Base-by-base conservation (phyloP, 2,797 vertebrate genomes). In the Acipenser transmontanus region DNA sequence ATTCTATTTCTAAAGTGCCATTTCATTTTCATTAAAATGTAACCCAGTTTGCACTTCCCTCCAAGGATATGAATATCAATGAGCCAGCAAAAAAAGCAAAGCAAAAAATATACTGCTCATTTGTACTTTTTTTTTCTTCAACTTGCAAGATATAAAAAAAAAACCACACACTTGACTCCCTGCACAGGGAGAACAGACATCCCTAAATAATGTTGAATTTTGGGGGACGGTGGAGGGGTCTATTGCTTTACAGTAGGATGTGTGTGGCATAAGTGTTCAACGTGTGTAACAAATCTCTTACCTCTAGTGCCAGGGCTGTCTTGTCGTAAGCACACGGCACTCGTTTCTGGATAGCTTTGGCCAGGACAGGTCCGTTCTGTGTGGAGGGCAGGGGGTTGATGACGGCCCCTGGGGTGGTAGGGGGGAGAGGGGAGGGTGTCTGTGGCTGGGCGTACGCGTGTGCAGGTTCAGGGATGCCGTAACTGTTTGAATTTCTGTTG, bases 281-380 rank as follows among this genome's bases (percentile, higher is more conserved):
- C 34, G 2, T 34, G 34, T 34, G 34, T 34, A 34, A 34, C 34
- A 50, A 65, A 69, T 66, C 7, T 51, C 69, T 77, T 93, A 99
- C 97, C 95, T 99, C 96, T 68, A 99, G 81, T 63, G 97, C 94
- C 70, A 99, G 88, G 1, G 97, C 97, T 0, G 97, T 99, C 84
- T 99, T 99, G 83, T 99, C 97, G 10, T 99, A 99, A 80, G 97
- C 97, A 74, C 97, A 99, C 2, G 97, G 97, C 61, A 99, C 97
- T 82, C 97, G 85, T 87, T 97, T 98, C 88, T 99, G 97, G 81
- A 98, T 93, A 71, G 95, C 97, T 85, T 95, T 96, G 7, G 97
- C 97, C 89, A 92, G 93, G 81, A 98, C 92, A 0, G 97, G 97
- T 78, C 97, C 97, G 1, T 99, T 99, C 87, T 97, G 95, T 76